Conservation (phyloP, 1,140 invertebrate species). For the Bathynomus jamesi region DNA sequence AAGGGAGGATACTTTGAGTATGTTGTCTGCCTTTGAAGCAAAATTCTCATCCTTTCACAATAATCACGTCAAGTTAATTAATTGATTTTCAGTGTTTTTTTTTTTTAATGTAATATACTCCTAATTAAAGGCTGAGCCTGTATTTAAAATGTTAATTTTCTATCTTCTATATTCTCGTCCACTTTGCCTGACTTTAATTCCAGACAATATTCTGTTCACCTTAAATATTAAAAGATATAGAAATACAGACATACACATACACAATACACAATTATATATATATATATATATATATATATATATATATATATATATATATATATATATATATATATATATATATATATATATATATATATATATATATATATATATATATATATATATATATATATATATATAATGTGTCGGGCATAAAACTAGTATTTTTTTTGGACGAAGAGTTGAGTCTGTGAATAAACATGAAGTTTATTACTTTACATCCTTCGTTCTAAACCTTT, state of each 20-base stretch:
- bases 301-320: constrained; percentile 10
- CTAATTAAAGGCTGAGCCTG: no score
- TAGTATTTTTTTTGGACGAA: background rate
- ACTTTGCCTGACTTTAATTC: no score
- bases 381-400: constrained; percentile 10
- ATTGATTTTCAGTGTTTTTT: no score
- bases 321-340: constrained; percentile 4
- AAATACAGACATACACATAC: background rate
- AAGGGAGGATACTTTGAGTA: no score
- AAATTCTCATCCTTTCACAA: no score
- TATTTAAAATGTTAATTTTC: no score
- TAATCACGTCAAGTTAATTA: no score
- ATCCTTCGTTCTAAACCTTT: background rate
- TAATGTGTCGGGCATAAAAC: background rate
- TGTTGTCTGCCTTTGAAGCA: no score
- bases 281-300: constrained; percentile 7
- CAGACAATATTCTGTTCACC: no score
- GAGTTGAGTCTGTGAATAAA: background rate
- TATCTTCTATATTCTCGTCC: no score
- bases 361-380: constrained; percentile 7
- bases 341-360: constrained; percentile 5
- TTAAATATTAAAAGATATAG: background rate
- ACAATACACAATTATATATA: background rate
- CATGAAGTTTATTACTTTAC: background rate
- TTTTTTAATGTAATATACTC: no score